A percentile compares a stretch with the other conserved stretches of the same genome.
Conservation (phyloP, 1,140 invertebrate genomes). For the Chironomus tepperi region DNA sequence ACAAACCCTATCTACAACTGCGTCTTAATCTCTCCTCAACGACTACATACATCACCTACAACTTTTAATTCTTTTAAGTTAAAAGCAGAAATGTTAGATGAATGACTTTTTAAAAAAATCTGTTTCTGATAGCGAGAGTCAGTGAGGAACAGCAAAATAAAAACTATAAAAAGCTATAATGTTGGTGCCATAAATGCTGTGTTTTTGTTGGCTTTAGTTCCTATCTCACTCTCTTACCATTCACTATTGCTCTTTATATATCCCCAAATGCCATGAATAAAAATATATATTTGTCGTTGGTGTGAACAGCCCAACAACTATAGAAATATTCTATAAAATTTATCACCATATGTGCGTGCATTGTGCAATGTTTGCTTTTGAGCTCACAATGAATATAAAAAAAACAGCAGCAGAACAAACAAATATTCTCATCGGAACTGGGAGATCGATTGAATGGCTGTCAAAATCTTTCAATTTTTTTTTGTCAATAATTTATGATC, state of each 20-base stretch:
- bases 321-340: neutral
- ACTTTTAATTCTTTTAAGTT: neutral
- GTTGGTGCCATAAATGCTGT: conserved; percentile 19
- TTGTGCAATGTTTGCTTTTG: conserved; percentile 1
- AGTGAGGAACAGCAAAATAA: no score
- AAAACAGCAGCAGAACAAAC: neutral
- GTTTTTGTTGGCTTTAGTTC: conserved; percentile 20
- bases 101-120: conserved; percentile 23
- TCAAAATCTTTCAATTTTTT: conserved; percentile 6
- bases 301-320: neutral
- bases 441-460: neutral
- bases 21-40: neutral
- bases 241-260: neutral
- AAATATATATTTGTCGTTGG: neutral
- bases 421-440: neutral
- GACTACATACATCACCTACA: neutral
- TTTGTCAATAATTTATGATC: conserved; percentile 6
- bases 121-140: conserved; percentile 6
- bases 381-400: neutral
- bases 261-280: neutral
- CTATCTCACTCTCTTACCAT: neutral
- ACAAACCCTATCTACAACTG: no score
- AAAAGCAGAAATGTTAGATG: neutral
- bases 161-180: neutral
- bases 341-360: conserved; percentile 6